phyloP scores from a whole-genome alignment of 2,113 vertebrate species.

The Salvelinus namaycush region DNA sequence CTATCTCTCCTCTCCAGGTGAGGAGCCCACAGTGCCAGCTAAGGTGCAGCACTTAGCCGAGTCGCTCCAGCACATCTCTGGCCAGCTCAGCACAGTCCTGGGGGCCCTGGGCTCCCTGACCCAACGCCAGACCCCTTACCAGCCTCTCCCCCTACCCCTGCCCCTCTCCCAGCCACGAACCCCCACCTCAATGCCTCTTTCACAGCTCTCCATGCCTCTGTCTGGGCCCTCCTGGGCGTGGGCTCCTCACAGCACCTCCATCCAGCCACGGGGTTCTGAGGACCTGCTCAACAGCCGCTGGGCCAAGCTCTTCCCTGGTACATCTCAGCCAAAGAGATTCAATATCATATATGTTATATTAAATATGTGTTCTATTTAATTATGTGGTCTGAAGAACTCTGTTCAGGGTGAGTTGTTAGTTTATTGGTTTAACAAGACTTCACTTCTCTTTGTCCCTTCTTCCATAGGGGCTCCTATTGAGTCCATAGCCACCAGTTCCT shows the following conservation, averaged over 20 bases:
- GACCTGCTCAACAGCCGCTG: slow-evolving; percentile 76
- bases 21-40: slow-evolving; percentile 48
- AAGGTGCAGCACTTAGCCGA: slow-evolving; percentile 80
- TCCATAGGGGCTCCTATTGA: slow-evolving; percentile 54
- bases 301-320: slow-evolving; percentile 84
- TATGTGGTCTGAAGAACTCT: no score
- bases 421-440: neutral
- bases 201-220: neutral
- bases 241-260: slow-evolving; percentile 34
- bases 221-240: slow-evolving; percentile 54
- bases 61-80: slow-evolving; percentile 82
- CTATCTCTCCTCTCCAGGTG: slow-evolving; percentile 4
- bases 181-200: neutral
- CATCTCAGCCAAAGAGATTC: slow-evolving; percentile 6
- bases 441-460: neutral
- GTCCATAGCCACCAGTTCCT: slow-evolving; percentile 24
- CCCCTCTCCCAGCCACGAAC: slow-evolving; percentile 9
- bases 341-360: no score
- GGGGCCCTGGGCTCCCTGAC: slow-evolving; percentile 64
- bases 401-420: neutral
- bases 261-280: slow-evolving; percentile 57
- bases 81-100: slow-evolving; percentile 81
- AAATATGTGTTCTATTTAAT: no score
- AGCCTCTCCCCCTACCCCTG: slow-evolving; percentile 22
- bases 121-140: slow-evolving; percentile 40